Conservation (phyloP, 2,888 invertebrate genomes). For the Erebia ligea region DNA sequence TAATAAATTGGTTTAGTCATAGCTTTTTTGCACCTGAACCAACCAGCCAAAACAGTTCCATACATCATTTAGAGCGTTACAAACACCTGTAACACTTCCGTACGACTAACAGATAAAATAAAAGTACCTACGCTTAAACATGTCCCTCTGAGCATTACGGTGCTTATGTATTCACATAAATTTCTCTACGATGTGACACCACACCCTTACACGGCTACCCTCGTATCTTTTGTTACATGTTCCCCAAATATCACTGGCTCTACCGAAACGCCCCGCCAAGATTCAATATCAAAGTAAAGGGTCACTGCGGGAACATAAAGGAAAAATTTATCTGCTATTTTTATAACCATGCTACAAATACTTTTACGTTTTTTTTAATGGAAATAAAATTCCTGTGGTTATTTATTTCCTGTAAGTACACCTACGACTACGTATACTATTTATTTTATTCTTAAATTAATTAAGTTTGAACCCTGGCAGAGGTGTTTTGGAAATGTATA, state of each 20-base stretch:
- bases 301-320: conserved; percentile 16
- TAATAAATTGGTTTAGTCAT: too few relatives aligned
- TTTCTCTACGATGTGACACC: conserved; percentile 64
- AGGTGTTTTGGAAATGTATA: too few relatives aligned
- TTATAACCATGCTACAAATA: neutral
- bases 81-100: conserved; percentile 5
- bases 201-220: conserved; percentile 52
- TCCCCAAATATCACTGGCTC: conserved; percentile 21
- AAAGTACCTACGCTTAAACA: conserved; percentile 10
- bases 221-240: conserved; percentile 39
- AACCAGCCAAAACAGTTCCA: neutral
- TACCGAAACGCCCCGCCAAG: conserved; percentile 17
- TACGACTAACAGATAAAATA: conserved; percentile 12
- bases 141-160: conserved; percentile 9
- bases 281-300: conserved; percentile 24
- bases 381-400: neutral
- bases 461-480: too few relatives aligned
- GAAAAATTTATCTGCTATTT: conserved; percentile 15
- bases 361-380: neutral
- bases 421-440: too few relatives aligned
- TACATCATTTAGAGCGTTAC: conserved; percentile 6
- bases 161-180: conserved; percentile 59
- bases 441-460: too few relatives aligned
- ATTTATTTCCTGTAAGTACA: too few relatives aligned
- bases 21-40: neutral